Conservation (phyloP, 2,888 invertebrate genomes). For the Orthonevra nobilis region DNA sequence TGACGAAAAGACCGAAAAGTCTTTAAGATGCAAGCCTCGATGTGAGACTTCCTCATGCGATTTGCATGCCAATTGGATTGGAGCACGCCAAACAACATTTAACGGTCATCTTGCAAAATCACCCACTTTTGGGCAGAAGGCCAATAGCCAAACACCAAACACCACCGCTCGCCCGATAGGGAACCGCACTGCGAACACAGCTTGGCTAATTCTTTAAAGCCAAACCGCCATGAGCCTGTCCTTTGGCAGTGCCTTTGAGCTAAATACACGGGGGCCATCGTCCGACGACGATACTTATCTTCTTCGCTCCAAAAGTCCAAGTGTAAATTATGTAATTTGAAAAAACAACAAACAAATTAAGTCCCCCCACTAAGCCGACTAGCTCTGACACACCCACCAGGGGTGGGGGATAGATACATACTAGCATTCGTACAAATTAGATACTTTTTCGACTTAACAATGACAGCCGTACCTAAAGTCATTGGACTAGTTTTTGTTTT, state of each 20-base stretch:
- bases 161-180: slow-evolving; percentile 38
- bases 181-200: slow-evolving; percentile 11
- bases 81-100: slow-evolving; percentile 10
- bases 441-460: background rate
- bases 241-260: slow-evolving; percentile 60
- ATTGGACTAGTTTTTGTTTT: slow-evolving; percentile 49
- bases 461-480: slow-evolving; percentile 27
- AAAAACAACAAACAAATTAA: background rate
- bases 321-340: background rate
- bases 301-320: slow-evolving; percentile 10
- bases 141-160: slow-evolving; percentile 37
- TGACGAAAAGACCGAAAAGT: background rate
- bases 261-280: slow-evolving; percentile 46
- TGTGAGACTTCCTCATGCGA: slow-evolving; percentile 60
- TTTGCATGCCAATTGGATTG: slow-evolving; percentile 51
- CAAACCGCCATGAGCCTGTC: slow-evolving; percentile 59
- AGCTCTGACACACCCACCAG: slow-evolving; percentile 53
- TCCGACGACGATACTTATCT: background rate
- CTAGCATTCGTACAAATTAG: no score
- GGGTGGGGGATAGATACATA: slow-evolving; percentile 9
- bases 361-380: background rate
- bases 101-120: slow-evolving; percentile 54
- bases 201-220: slow-evolving; percentile 35
- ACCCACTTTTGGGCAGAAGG: slow-evolving; percentile 42
- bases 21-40: slow-evolving; percentile 61